These are phyloP conservation scores for Latrodectus geometricus DNA, from an alignment of 1,140 invertebrate genomes.

Conservation along the genomic window DNA sequence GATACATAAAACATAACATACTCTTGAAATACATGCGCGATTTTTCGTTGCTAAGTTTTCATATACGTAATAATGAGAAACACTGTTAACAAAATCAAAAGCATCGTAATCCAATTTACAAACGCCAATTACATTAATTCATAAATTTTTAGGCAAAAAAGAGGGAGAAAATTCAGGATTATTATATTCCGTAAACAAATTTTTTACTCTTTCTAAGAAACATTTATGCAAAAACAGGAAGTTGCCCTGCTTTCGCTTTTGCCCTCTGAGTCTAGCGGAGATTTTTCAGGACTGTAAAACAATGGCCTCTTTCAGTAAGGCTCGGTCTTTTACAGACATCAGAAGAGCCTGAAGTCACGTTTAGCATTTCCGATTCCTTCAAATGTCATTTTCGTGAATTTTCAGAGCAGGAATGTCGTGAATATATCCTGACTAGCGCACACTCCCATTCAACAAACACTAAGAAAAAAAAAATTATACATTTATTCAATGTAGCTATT, in stretches of 20 bases:
- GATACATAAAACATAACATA: too few species aligned
- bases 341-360: constrained; percentile 14
- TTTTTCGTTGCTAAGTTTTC: too few species aligned
- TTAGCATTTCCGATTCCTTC: constrained; percentile 4
- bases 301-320: not conserved
- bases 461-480: not conserved
- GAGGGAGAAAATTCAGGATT: too few species aligned
- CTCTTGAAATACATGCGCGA: too few species aligned
- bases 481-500: not conserved
- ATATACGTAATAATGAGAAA: too few species aligned
- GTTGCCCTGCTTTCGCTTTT: not conserved
- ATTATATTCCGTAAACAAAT: not conserved
- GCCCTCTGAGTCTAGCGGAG: not conserved
- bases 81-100: too few species aligned
- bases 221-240: not conserved
- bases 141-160: too few species aligned
- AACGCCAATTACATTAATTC: too few species aligned
- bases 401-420: not conserved
- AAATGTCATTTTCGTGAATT: constrained; percentile 38
- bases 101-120: too few species aligned
- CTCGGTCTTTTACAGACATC: not conserved
- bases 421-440: not conserved
- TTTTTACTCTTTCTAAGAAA: not conserved
- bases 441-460: not conserved
- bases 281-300: not conserved